These are phyloP conservation scores for Spea multiplicata DNA, from an alignment of 2,113 vertebrate genomes.

Conservation along the genomic window DNA sequence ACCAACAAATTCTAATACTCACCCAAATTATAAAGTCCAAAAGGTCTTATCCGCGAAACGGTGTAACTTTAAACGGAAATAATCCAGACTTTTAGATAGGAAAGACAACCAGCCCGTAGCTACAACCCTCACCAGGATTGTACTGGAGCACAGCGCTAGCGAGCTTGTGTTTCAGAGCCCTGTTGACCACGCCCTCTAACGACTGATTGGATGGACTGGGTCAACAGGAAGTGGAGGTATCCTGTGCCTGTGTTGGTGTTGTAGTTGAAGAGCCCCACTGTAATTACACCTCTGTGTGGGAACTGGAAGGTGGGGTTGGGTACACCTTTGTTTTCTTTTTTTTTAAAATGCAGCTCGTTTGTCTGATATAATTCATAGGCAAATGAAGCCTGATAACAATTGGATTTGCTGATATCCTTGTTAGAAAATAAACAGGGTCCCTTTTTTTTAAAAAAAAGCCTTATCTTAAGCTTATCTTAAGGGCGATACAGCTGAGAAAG, in stretches of 20 bases:
- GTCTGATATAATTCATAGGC: too few species aligned
- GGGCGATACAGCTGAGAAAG: too few species aligned
- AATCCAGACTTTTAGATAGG: background rate
- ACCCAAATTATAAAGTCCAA: background rate
- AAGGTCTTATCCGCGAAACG: background rate
- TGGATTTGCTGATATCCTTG: too few species aligned
- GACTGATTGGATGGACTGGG: slow-evolving; percentile 16
- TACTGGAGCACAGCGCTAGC: slow-evolving; percentile 5
- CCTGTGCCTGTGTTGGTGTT: slow-evolving; percentile 16
- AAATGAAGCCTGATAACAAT: too few species aligned
- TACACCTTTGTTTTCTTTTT: background rate
- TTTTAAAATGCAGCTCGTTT: too few species aligned
- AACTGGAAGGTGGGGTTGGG: background rate
- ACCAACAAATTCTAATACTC: slow-evolving; percentile 1
- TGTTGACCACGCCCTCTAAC: background rate
- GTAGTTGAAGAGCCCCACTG: background rate
- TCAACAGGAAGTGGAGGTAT: background rate
- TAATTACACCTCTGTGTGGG: background rate
- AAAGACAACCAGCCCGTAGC: background rate
- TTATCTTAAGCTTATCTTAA: too few species aligned
- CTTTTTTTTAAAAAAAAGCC: too few species aligned
- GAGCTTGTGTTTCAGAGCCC: background rate
- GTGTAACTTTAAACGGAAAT: background rate
- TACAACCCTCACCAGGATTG: slow-evolving; percentile 1
- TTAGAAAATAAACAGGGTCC: too few species aligned